These are phyloP conservation scores for Lota lota DNA, from an alignment of 2,113 vertebrate genomes.

Conservation along the genomic window DNA sequence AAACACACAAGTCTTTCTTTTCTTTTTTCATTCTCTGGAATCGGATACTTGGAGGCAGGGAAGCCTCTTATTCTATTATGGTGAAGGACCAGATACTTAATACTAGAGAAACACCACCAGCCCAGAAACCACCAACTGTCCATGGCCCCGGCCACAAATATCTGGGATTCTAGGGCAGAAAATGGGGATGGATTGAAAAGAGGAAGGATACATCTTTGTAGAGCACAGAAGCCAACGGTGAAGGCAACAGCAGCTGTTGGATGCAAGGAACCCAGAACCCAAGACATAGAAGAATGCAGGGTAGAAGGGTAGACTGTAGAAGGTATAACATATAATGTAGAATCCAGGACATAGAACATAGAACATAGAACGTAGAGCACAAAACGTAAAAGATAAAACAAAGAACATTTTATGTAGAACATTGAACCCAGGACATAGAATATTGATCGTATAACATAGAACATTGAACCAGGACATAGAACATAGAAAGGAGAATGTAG, in stretches of 20 bases:
- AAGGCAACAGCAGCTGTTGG: slow-evolving; percentile 57
- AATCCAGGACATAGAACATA: no score
- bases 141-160: slow-evolving; percentile 50
- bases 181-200: background rate
- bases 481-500: no score
- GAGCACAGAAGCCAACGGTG: slow-evolving; percentile 57
- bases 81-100: slow-evolving; percentile 55
- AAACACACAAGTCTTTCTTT: slow-evolving; percentile 34
- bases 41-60: slow-evolving; percentile 44
- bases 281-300: no score
- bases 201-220: slow-evolving; percentile 49
- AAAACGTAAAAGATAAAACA: no score
- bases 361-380: no score
- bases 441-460: no score
- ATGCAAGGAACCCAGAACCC: slow-evolving; percentile 35
- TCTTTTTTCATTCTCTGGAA: slow-evolving; percentile 39
- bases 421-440: slow-evolving; percentile 41
- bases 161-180: slow-evolving; percentile 43
- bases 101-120: slow-evolving; percentile 56
- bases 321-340: no score
- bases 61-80: slow-evolving; percentile 59
- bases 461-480: no score
- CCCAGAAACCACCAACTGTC: slow-evolving; percentile 50
- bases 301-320: no score
- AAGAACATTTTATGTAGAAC: slow-evolving; percentile 17